Conservation (phyloP, 2,888 invertebrate genomes). For the Agrenia bidenticulata region DNA sequence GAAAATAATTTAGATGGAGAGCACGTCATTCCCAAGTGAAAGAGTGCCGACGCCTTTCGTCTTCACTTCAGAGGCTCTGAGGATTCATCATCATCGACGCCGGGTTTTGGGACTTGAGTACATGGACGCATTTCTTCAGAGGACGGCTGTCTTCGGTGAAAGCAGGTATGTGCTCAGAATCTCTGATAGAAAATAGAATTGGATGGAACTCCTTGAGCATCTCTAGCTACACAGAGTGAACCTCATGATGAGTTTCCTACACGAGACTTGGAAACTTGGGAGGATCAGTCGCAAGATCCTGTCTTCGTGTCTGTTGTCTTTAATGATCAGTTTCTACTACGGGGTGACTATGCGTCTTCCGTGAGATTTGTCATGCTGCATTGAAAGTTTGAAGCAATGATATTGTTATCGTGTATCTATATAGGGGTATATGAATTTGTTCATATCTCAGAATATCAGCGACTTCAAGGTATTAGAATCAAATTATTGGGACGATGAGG, state of each 20-base stretch:
- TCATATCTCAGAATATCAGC: too few relatives aligned
- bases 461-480: too few relatives aligned
- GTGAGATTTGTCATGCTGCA: too few relatives aligned
- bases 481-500: too few relatives aligned
- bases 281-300: too few relatives aligned
- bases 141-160: conserved; percentile 43
- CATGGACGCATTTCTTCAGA: conserved; percentile 20
- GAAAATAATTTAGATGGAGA: conserved; percentile 51
- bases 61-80: conserved; percentile 38
- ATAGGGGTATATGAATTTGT: too few relatives aligned
- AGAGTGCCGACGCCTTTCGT: conserved; percentile 50
- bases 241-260: neutral
- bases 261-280: neutral
- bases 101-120: conserved; percentile 30
- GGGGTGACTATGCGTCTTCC: too few relatives aligned
- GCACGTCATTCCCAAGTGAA: conserved; percentile 45
- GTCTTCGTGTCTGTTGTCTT: conserved; percentile 2
- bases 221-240: too few relatives aligned
- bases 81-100: conserved; percentile 32
- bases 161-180: conserved; percentile 48
- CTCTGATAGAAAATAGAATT: conserved; percentile 9
- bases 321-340: neutral
- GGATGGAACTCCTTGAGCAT: neutral
- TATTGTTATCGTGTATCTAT: too few relatives aligned
- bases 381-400: too few relatives aligned